phyloP scores from a whole-genome alignment of 2,888 invertebrate species.

The Nycteola revayana region DNA sequence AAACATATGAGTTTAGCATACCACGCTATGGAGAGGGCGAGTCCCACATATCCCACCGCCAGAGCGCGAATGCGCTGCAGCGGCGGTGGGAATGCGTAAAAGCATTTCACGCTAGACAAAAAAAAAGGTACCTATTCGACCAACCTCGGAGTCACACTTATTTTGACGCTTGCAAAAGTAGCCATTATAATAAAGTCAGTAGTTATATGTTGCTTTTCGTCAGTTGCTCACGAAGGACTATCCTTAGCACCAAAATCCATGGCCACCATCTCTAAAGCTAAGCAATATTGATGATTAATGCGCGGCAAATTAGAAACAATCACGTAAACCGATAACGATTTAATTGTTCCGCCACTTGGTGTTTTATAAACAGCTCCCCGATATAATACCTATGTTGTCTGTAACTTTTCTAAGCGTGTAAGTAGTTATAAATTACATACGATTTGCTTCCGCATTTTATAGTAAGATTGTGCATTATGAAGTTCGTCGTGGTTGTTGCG shows the following conservation, averaged over 20 bases:
- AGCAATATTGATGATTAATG: conserved; percentile 29
- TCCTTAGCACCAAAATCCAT: conserved; percentile 1
- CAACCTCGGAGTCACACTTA: no score
- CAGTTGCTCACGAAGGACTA: no score
- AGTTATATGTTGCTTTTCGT: no score
- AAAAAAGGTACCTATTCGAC: no score
- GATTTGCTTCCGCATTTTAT: conserved; percentile 29
- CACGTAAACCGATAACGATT: conserved; percentile 49
- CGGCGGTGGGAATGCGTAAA: no score
- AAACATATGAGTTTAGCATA: no score
- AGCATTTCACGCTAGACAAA: no score
- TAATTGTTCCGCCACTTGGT: conserved; percentile 49
- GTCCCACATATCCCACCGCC: no score
- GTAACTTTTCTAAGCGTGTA: conserved; percentile 22
- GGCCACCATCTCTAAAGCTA: conserved; percentile 18
- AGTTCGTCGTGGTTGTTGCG: conserved; percentile 50
- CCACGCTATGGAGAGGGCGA: no score
- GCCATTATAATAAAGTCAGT: no score
- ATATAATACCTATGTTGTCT: conserved; percentile 51
- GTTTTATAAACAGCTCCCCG: conserved; percentile 63
- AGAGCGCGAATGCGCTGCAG: no score
- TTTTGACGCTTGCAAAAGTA: no score
- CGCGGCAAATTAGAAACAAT: conserved; percentile 42
- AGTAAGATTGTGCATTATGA: conserved; percentile 50
- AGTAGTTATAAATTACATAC: conserved; percentile 56